Conservation (phyloP, 92 coral and sea anemone genomes). For the Scolanthus callimorphus region DNA sequence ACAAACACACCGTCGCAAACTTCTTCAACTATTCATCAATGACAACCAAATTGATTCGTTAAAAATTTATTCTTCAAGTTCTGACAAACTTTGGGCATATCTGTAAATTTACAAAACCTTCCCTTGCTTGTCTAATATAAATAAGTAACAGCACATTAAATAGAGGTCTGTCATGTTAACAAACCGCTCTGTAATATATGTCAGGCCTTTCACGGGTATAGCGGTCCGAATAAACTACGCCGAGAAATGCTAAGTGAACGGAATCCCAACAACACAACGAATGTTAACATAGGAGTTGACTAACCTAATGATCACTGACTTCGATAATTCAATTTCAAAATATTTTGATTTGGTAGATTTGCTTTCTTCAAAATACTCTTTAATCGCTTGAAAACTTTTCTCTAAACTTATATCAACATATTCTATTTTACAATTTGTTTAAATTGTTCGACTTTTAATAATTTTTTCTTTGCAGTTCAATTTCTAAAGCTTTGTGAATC, state of each 20-base stretch:
- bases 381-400: conserved; percentile 50
- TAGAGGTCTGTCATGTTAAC: conserved; percentile 65
- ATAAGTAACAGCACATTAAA: conserved; percentile 84
- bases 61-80: conserved; percentile 88
- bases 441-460: conserved; percentile 13
- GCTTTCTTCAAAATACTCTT: conserved; percentile 75
- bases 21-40: conserved; percentile 6
- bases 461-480: conserved; percentile 11
- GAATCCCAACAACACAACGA: too few relatives aligned
- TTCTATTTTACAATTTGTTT: conserved; percentile 47
- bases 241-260: too few relatives aligned
- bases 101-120: conserved; percentile 93
- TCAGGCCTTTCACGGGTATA: neutral
- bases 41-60: conserved; percentile 66
- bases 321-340: conserved; percentile 83
- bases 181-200: neutral
- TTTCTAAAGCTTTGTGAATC: conserved; percentile 6
- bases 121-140: conserved; percentile 73
- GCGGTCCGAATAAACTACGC: too few relatives aligned
- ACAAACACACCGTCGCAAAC: too few relatives aligned
- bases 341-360: conserved; percentile 86
- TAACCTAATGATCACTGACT: conserved; percentile 62
- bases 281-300: conserved; percentile 6
- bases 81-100: conserved; percentile 91
- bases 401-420: conserved; percentile 5